Conservation (phyloP, 1,140 invertebrate species). For the Cephus cinctus region DNA sequence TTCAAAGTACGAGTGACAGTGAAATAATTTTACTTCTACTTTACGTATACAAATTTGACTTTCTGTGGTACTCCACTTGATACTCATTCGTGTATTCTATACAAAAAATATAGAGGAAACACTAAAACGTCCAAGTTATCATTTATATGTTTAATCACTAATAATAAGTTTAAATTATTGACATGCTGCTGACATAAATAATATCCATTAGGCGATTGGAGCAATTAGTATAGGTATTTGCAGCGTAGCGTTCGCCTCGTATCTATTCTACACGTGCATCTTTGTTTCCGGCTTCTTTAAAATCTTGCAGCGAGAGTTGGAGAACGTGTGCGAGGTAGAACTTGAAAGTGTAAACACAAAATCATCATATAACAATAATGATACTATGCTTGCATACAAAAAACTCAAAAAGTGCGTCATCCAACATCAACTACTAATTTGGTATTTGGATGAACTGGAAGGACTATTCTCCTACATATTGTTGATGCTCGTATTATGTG, state of each 20-base stretch:
- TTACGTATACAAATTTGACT: too few species aligned
- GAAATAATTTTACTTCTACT: too few species aligned
- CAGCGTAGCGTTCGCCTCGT: slow-evolving; percentile 21
- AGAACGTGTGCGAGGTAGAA: slow-evolving; percentile 11
- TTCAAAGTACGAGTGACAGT: too few species aligned
- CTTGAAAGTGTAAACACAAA: neutral
- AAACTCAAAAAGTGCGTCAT: slow-evolving; percentile 28
- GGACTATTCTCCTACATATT: slow-evolving; percentile 25
- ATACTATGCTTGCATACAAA: slow-evolving; percentile 9
- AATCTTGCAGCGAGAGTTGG: slow-evolving; percentile 24
- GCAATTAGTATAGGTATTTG: slow-evolving; percentile 15
- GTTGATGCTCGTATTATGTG: slow-evolving; percentile 25
- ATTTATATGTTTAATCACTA: too few species aligned
- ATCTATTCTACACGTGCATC: slow-evolving; percentile 23
- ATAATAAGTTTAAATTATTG: slow-evolving; percentile 20
- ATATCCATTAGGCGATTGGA: too few species aligned
- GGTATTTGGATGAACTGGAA: slow-evolving; percentile 27
- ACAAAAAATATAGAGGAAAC: too few species aligned
- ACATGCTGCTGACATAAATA: too few species aligned
- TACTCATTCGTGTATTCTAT: too few species aligned
- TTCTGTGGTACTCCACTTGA: too few species aligned
- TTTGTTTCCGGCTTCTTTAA: slow-evolving; percentile 29
- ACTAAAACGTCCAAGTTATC: too few species aligned
- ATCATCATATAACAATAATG: neutral
- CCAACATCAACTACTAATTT: slow-evolving; percentile 30